Percentiles rank a stretch among this genome's conserved stretches.
Evolutionary conservation across 2,888 invertebrate species (phyloP).

Genomic region (Sylvicola cinctus): DNA sequence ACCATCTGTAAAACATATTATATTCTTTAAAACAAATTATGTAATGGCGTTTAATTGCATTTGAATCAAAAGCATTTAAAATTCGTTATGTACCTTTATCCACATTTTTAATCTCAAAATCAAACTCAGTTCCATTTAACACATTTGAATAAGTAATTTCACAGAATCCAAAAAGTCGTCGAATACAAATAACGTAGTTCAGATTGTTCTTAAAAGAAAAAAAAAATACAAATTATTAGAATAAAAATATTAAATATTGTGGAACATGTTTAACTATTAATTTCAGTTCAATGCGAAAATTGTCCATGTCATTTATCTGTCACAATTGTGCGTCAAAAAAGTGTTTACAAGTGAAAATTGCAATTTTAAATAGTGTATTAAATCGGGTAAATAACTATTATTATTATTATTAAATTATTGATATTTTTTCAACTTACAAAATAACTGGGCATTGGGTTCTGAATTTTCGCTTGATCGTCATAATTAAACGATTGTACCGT

Average conservation of each 20-base stretch:
- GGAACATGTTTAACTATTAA: too few species aligned
- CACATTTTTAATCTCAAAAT: slow-evolving; percentile 45
- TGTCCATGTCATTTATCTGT: background rate
- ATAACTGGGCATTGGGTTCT: slow-evolving; percentile 34
- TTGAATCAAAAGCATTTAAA: slow-evolving; percentile 6
- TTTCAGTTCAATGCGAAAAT: background rate
- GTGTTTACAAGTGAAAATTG: background rate
- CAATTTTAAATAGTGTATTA: too few species aligned
- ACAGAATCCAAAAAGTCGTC: slow-evolving; percentile 38
- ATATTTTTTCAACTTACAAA: slow-evolving; percentile 27
- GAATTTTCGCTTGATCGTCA: slow-evolving; percentile 32
- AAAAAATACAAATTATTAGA: background rate
- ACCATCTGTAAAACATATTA: slow-evolving; percentile 29
- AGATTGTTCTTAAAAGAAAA: slow-evolving; percentile 42
- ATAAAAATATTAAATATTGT: too few species aligned
- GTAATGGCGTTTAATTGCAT: background rate
- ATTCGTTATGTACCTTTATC: slow-evolving; percentile 32
- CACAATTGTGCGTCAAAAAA: background rate
- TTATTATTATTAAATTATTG: background rate
- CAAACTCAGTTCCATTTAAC: slow-evolving; percentile 28
- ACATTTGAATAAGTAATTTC: slow-evolving; percentile 36
- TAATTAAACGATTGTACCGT: slow-evolving; percentile 52
- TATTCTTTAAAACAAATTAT: background rate
- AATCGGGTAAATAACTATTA: too few species aligned
- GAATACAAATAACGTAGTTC: slow-evolving; percentile 55